Evolutionary conservation across 2,888 invertebrate species (phyloP), one percentile per base, ranked within the genome.

Genomic region (Luffia ferchaultella): DNA sequence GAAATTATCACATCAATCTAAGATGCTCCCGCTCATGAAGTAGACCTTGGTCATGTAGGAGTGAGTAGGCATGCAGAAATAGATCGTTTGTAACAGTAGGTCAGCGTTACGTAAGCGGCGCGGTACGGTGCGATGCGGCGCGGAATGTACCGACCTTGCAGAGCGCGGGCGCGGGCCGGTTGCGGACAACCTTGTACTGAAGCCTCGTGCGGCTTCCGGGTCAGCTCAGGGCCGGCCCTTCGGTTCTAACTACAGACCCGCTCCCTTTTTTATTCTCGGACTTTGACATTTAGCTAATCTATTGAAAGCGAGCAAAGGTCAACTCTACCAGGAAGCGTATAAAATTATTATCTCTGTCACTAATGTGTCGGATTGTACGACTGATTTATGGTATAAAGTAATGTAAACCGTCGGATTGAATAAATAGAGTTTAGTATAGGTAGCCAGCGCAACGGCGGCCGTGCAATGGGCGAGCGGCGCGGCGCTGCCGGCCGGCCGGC

Each of bases 171-270:
- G 61, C 62, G 64, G 60, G 63, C 60, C 61, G 63, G 62, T 61
- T 56, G 58, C 58, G 54, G 59, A 61, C 68, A 75, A 75, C 82
- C 79, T 82, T 80, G 82, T 68, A 67, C 65, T 62, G 67, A 68
- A 72, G 69, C 71, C 69, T 64, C 64, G 64, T 20, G 64, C 30
- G 60, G 68, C 72, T 82, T 80, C 82, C 82, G 80, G 77, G 78
- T 79, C 69, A 68, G 49, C 61, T 60, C 68, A 75, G 73, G 75
- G 74, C 73, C 64, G 68, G 65, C 70, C 68, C 73, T 74, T 68
- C 5, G 12, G 30, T 30, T 12, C 30, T 30, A 30, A 3, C 30
- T 3, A 12, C 5, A 12, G 30, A 30, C 30, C 5, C 30, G 30
- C 30, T 12, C 5, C 30, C 12, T 30, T 12, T 30, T 30, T 7